Base-by-base conservation (phyloP, 2,113 vertebrate species). In the Cyanoderma ruficeps region DNA sequence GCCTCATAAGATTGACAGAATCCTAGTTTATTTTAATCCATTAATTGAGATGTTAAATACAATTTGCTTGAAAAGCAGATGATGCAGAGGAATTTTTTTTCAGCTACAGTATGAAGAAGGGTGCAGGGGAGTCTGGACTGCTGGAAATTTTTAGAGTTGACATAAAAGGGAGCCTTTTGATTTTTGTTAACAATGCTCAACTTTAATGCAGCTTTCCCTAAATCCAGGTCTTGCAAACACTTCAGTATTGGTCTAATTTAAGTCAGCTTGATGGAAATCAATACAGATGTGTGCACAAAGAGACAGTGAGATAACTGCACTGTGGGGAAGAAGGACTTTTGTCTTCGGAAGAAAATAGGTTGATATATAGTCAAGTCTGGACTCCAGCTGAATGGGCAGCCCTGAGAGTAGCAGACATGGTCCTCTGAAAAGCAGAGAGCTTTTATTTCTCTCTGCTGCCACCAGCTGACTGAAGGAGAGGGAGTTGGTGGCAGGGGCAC, bases 401-500 rank as follows among this genome's bases (percentile, higher is more conserved):
- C 23, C 24, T 30, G 59, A 19, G 50, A 49, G 41, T 49, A 28
- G 61, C 53, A 25, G 82, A 7, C 7, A 0, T 0, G 23, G 20
- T n/a, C 55, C 23, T 60, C 20, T 24, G 37, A 44, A 63, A 27
- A 59, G 41, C 47, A 5, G 4, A 18, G 37, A 30, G 25, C 37
- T 94, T 93, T 77, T 18, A 7, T 57, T 96, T 85, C 89, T 91
- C 77, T 95, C 53, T 96, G 84, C 83, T 94, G 87, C 91, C 70
- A 1, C 89, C 89, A 3, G 24, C 74, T 87, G 94, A 49, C 84
- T 11, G 17, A 71, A 83, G 39, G 35, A 47, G 47, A 23, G 56
- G 52, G 44, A 57, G 3, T 4, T 47, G 42, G 37, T 89, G 56
- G 19, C 8, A 9, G 44, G 33, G 37, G 24, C 14, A 3, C 2